Conservation (phyloP, 2,797 vertebrate genomes). For the Arvicola amphibius region DNA sequence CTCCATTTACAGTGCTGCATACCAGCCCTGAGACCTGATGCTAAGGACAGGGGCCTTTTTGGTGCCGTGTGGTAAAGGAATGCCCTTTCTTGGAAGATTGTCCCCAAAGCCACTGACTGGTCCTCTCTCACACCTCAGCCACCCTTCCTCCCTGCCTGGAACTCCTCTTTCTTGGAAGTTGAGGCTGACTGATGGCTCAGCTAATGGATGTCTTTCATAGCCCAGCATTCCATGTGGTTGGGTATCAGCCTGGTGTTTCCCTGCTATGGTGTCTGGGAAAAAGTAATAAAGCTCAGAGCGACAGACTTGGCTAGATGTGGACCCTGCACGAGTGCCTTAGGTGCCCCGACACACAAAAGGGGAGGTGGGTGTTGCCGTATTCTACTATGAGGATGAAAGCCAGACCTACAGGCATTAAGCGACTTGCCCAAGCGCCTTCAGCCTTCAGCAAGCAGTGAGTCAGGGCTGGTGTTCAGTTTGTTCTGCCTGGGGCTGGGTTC, state of each 20-base stretch:
- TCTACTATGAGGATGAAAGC: background rate
- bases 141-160: background rate
- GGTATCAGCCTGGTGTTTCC: background rate
- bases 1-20: background rate
- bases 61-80: background rate
- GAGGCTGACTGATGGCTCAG: background rate
- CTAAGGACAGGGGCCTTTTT: background rate
- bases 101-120: background rate
- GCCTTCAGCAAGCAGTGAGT: background rate
- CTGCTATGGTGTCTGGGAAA: background rate
- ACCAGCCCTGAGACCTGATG: background rate
- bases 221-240: background rate
- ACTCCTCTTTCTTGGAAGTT: background rate
- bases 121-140: fast-evolving
- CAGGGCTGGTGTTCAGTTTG: background rate
- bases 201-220: background rate
- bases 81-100: background rate
- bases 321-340: background rate
- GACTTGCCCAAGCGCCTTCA: background rate
- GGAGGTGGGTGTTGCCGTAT: background rate
- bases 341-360: background rate
- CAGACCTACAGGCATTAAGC: background rate
- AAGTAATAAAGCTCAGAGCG: background rate
- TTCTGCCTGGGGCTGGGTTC: background rate
- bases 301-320: background rate